phyloP scores from a whole-genome alignment of 2,888 invertebrate species.

The Ichneumon xanthorius region DNA sequence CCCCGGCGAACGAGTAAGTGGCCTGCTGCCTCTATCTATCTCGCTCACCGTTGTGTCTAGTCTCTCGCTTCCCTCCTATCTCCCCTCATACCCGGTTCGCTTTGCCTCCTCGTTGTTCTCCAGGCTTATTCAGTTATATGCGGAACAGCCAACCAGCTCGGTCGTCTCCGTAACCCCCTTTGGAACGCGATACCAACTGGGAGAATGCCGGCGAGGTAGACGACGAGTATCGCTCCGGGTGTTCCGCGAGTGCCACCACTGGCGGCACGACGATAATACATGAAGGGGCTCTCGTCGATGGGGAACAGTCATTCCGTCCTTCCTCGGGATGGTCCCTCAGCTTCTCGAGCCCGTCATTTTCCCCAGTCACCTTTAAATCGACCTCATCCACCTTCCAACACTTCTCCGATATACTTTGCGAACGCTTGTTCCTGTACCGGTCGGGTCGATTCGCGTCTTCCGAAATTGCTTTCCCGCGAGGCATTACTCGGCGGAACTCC shows the following conservation, averaged over 20 bases:
- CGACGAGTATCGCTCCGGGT: slow-evolving; percentile 46
- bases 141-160: slow-evolving; percentile 49
- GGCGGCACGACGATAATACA: slow-evolving; percentile 33
- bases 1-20: slow-evolving; percentile 81
- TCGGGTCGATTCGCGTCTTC: slow-evolving; percentile 41
- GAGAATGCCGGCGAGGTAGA: slow-evolving; percentile 6
- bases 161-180: slow-evolving; percentile 46
- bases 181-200: slow-evolving; percentile 23
- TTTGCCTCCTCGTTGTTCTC: slow-evolving; percentile 60
- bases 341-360: background rate
- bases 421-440: slow-evolving; percentile 4
- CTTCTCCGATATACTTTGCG: slow-evolving; percentile 19
- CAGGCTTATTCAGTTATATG: slow-evolving; percentile 68
- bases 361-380: slow-evolving; percentile 35
- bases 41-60: slow-evolving; percentile 46
- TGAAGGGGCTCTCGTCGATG: slow-evolving; percentile 47
- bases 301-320: slow-evolving; percentile 26
- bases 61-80: slow-evolving; percentile 36
- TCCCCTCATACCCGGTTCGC: slow-evolving; percentile 38
- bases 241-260: slow-evolving; percentile 15
- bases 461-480: slow-evolving; percentile 54
- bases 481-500: slow-evolving; percentile 39
- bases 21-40: slow-evolving; percentile 66
- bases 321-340: slow-evolving; percentile 13
- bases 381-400: slow-evolving; percentile 38